phyloP scores from a whole-genome alignment of 2,797 vertebrate genomes.

The Enteromius thamalakanensis region DNA sequence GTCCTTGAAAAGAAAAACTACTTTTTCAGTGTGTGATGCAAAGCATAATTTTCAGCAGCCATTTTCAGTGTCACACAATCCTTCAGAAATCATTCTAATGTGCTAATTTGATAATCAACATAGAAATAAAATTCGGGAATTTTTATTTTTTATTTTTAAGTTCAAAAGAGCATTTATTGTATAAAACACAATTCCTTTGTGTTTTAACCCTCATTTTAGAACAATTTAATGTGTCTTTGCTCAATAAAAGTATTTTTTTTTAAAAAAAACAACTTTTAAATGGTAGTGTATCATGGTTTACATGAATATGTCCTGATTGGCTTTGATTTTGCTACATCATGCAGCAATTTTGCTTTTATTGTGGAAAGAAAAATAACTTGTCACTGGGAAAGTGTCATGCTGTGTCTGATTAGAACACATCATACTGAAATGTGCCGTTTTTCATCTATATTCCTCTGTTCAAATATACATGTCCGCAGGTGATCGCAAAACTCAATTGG shows the following conservation, averaged over 20 bases:
- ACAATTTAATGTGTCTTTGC: not conserved
- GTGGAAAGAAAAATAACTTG: not conserved
- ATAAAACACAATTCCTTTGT: not conserved
- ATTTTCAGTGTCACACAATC: not conserved
- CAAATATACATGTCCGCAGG: not conserved
- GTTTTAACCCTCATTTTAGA: not conserved
- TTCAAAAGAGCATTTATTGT: not conserved
- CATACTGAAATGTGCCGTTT: not conserved
- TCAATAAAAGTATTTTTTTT: not conserved
- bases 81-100: not conserved
- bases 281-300: not conserved
- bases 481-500: not conserved
- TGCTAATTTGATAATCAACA: not conserved
- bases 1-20: no score
- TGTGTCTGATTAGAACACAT: conserved; percentile 4
- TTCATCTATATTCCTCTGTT: conserved; percentile 1
- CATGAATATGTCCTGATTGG: not conserved
- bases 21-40: not conserved
- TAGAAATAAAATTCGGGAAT: not conserved
- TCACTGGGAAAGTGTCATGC: not conserved
- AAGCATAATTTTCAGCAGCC: not conserved
- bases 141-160: no score
- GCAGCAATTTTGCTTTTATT: conserved; percentile 17
- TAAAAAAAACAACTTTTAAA: not conserved
- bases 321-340: not conserved